Percentiles rank a stretch among this genome's conserved stretches.
phyloP scores from a whole-genome alignment of 2,797 vertebrate species.

The Acropternis orthonyx region DNA sequence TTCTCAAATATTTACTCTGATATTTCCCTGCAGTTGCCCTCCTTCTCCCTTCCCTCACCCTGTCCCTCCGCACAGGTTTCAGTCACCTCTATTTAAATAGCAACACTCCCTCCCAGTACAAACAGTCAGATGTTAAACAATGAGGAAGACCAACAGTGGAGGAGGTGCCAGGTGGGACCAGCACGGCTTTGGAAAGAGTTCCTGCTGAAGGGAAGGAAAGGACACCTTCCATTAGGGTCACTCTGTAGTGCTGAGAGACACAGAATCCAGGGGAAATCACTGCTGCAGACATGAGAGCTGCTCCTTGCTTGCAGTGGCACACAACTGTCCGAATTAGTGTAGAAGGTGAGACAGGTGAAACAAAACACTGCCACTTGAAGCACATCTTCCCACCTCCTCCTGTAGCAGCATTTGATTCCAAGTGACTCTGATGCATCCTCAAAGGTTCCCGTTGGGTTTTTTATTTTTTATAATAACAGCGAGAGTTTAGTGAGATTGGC shows the following conservation, averaged over 20 bases:
- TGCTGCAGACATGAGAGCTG: background rate
- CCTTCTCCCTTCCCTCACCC: background rate
- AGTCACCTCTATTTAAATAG: conserved; percentile 41
- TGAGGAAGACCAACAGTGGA: conserved; percentile 11
- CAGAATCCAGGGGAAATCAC: background rate
- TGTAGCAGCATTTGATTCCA: conserved; percentile 19
- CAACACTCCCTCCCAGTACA: conserved; percentile 41
- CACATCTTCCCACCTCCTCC: background rate
- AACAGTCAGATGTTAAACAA: conserved; percentile 53
- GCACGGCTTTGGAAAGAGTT: background rate
- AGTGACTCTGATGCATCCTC: conserved; percentile 28
- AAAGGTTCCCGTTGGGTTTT: background rate
- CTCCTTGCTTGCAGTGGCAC: background rate
- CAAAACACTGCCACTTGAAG: background rate
- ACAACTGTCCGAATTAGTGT: background rate
- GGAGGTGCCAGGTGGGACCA: background rate
- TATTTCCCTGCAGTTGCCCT: background rate
- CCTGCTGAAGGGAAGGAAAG: background rate
- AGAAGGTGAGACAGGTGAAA: background rate
- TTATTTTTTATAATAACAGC: background rate
- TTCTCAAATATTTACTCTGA: background rate
- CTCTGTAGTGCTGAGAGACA: background rate
- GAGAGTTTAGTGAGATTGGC: background rate
- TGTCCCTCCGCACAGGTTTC: background rate
- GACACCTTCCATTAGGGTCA: background rate